Evolutionary conservation across 1,140 invertebrate genomes (phyloP).

Genomic region (Brachionus paranguensis): DNA sequence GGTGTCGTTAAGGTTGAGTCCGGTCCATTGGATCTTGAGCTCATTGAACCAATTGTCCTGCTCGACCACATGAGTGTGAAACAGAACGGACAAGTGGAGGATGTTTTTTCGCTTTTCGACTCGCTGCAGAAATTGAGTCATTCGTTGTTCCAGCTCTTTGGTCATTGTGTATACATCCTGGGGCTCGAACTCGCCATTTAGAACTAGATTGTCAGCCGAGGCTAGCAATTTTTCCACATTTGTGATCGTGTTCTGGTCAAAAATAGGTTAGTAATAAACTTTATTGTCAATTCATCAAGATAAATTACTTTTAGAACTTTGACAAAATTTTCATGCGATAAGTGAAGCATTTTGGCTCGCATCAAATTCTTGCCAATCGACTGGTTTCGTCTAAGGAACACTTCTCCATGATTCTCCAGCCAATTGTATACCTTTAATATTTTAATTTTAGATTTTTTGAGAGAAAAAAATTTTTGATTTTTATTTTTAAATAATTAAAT

Average conservation of each 20-base stretch:
- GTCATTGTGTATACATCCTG: constrained; percentile 66
- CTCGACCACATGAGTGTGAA: constrained; percentile 93
- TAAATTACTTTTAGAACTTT: constrained; percentile 34
- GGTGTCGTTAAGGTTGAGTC: neutral
- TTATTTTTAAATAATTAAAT: no score
- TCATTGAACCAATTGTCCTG: constrained; percentile 76
- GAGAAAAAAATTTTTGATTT: no score
- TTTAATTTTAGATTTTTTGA: constrained; percentile 59
- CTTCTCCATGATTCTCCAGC: constrained; percentile 96
- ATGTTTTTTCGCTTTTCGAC: constrained; percentile 84
- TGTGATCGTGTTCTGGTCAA: constrained; percentile 60
- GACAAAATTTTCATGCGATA: constrained; percentile 79
- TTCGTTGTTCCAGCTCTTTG: constrained; percentile 78
- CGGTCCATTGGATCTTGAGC: constrained; percentile 64
- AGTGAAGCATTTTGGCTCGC: constrained; percentile 87
- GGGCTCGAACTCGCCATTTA: constrained; percentile 88
- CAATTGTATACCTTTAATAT: constrained; percentile 69
- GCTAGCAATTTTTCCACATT: constrained; percentile 93
- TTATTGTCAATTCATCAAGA: neutral
- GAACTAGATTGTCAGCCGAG: constrained; percentile 86
- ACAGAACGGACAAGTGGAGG: constrained; percentile 83
- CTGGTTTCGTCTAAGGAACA: constrained; percentile 90
- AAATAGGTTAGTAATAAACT: neutral
- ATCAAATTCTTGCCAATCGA: constrained; percentile 88
- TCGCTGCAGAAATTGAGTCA: constrained; percentile 79